A percentile compares a stretch with the other conserved stretches of the same genome.
Evolutionary conservation across 2,888 invertebrate species (phyloP).

Genomic region (Arrhopalites spinosus): DNA sequence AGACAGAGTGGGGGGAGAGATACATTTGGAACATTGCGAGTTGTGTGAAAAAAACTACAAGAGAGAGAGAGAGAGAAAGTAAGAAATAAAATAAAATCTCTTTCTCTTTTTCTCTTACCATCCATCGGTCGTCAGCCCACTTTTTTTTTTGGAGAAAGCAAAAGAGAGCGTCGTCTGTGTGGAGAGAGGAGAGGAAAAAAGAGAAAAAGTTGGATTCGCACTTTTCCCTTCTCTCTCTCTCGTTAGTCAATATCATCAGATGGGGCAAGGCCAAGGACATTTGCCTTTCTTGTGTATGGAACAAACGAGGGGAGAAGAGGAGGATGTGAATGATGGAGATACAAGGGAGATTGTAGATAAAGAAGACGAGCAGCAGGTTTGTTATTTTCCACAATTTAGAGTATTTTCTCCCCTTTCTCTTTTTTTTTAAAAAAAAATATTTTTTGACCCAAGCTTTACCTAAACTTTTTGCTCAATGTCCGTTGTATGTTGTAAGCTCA

Average conservation of each 20-base stretch:
- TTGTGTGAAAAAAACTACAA: too few species aligned
- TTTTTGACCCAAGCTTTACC: too few species aligned
- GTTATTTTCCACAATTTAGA: not conserved
- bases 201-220: not conserved
- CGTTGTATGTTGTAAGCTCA: not conserved
- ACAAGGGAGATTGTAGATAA: not conserved
- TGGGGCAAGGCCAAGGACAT: slow-evolving; percentile 41
- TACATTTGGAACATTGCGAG: not conserved
- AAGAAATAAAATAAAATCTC: not conserved
- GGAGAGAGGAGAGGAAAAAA: not conserved
- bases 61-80: not conserved
- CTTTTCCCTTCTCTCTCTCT: not conserved
- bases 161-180: too few species aligned
- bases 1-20: not conserved
- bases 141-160: not conserved
- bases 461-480: not conserved
- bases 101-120: not conserved
- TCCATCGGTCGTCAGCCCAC: not conserved
- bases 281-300: slow-evolving; percentile 5
- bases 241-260: not conserved
- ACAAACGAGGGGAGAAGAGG: too few species aligned
- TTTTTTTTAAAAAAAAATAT: too few species aligned
- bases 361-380: not conserved
- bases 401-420: too few species aligned
- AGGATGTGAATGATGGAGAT: not conserved